These are phyloP conservation scores for Podotricha telesiphe DNA, from an alignment of 2,888 invertebrate genomes.

Conservation along the genomic window DNA sequence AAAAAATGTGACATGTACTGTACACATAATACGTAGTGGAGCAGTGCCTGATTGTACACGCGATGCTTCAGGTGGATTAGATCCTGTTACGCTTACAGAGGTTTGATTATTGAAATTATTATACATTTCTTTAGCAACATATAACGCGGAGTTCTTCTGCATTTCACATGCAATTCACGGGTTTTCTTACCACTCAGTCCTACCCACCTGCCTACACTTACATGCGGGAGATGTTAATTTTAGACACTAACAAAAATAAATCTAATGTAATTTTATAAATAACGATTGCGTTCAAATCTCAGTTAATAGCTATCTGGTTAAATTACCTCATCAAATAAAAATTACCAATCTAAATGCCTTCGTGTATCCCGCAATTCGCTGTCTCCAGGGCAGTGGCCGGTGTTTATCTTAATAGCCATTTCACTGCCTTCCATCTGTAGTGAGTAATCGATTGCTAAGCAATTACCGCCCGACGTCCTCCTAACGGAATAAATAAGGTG, in stretches of 20 bases:
- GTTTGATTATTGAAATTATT: too few species aligned
- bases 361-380: constrained; percentile 16
- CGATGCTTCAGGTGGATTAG: too few species aligned
- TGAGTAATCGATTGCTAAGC: constrained; percentile 59
- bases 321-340: constrained; percentile 12
- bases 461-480: constrained; percentile 49
- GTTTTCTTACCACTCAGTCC: too few species aligned
- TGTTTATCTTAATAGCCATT: constrained; percentile 61
- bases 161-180: too few species aligned
- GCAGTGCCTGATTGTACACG: too few species aligned
- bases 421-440: constrained; percentile 52
- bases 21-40: too few species aligned
- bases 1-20: too few species aligned
- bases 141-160: too few species aligned
- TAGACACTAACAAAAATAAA: neutral
- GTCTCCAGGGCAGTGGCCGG: constrained; percentile 48
- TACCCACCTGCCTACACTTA: too few species aligned
- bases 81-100: too few species aligned
- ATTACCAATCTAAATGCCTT: constrained; percentile 15
- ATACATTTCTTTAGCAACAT: too few species aligned
- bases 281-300: neutral
- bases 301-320: neutral
- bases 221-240: too few species aligned
- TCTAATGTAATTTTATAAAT: neutral
- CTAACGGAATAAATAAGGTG: constrained; percentile 40